Base-by-base conservation (phyloP, 2,888 invertebrate genomes). In the Ephialtes manifestator region DNA sequence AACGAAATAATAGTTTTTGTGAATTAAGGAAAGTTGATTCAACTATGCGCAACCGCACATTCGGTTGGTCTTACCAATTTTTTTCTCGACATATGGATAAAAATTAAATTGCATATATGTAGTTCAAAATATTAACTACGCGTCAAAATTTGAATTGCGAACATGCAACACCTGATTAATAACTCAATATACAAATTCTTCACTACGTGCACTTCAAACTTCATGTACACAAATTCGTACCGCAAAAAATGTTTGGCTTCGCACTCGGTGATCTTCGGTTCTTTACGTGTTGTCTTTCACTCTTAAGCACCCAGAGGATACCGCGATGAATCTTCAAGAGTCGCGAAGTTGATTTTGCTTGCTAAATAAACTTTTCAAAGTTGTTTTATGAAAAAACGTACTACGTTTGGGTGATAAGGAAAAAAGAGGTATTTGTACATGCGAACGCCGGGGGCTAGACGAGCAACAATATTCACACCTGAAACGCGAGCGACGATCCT, bases 391-490 rank as follows among this genome's bases (percentile, higher is more conserved):
- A 18, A 18, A 70, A 53, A 35, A 60, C 15, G 55, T 75, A 75
- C 68, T 53, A 24, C 1, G 20, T n/a, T 35, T 31, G 55, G 24
- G 13, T n/a, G 15, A n/a, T 15, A 10, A 43, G 39, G 35, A 43
- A 48, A 24, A 24, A 35, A 24, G 18, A 68, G 55, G 74, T 28
- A 53, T 70, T 74, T 51, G 28, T 15, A 67, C 43, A 58, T 31
- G 31, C 28, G 3, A 55, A 43, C 72, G 39, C 67, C 67, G 84
- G 71, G 51, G 31, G 70, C 72, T 60, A 18, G 65, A 35, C 10
- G 81, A 81, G 84, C 48, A 68, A 81, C 67, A 76, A 77, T 81
- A 77, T 81, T 67, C 74, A 48, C 63, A 75, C 74, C 74, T 75
- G 74, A 63, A 75, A 63, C 35, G 31, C 74, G 48, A 75, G 48